A percentile compares a stretch with the other conserved stretches of the same genome.
Evolutionary conservation across 92 coral and sea anemone species (phyloP).

Genomic region (Micromussa lordhowensis): DNA sequence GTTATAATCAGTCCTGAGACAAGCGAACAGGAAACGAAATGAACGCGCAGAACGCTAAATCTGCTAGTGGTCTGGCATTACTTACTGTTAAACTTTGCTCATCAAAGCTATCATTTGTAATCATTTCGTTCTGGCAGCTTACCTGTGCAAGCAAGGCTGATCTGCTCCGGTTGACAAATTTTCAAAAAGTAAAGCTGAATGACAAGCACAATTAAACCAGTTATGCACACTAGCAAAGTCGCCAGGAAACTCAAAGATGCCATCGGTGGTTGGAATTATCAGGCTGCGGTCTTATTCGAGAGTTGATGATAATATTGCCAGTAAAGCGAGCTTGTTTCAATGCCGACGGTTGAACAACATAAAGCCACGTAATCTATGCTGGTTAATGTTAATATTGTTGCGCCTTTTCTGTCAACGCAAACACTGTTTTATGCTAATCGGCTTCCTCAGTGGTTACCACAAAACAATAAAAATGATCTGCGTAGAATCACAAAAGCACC

Average conservation of each 20-base stretch:
- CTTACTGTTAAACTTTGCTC: neutral
- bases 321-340: neutral
- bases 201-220: neutral
- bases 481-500: no score
- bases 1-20: no score
- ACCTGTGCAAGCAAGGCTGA: slow-evolving; percentile 20
- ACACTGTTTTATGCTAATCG: no score
- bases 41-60: neutral
- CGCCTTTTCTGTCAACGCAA: no score
- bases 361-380: neutral
- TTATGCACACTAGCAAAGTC: neutral
- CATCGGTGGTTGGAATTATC: neutral
- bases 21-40: neutral
- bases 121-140: neutral
- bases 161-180: neutral
- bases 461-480: no score
- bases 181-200: neutral
- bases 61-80: neutral
- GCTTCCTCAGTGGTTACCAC: no score
- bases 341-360: neutral
- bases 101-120: neutral
- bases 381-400: neutral
- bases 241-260: neutral
- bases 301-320: neutral
- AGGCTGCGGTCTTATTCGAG: neutral